Percentiles rank a stretch among this genome's conserved stretches.
phyloP scores from a whole-genome alignment of 2,888 invertebrate genomes.

The Drosophila villosipedis region DNA sequence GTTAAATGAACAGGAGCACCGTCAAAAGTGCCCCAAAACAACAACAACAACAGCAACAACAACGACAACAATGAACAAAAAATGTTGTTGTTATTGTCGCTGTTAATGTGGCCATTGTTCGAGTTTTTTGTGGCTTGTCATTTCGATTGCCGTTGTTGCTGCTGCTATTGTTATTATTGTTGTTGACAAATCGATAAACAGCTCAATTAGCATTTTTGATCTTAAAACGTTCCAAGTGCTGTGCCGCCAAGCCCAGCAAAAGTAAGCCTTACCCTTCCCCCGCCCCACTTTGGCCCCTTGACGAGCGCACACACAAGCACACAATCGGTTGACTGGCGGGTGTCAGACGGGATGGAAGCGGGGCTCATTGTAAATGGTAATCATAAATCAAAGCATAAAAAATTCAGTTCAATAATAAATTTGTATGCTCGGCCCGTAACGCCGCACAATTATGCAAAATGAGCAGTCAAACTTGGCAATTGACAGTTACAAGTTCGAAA shows the following conservation, averaged over 20 bases:
- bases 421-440: constrained; percentile 68
- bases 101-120: constrained; percentile 69
- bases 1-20: constrained; percentile 49
- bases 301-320: background rate
- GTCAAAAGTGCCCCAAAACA: constrained; percentile 34
- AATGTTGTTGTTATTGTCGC: constrained; percentile 35
- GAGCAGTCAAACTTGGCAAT: constrained; percentile 74
- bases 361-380: constrained; percentile 42
- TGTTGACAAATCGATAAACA: constrained; percentile 81
- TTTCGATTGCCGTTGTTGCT: constrained; percentile 32
- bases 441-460: constrained; percentile 69
- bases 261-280: background rate
- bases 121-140: constrained; percentile 45
- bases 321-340: constrained; percentile 15
- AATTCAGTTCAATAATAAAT: constrained; percentile 75
- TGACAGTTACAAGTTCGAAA: constrained; percentile 62
- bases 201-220: constrained; percentile 79
- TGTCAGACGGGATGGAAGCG: background rate
- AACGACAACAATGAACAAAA: constrained; percentile 47
- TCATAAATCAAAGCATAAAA: constrained; percentile 79
- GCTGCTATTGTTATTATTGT: constrained; percentile 30
- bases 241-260: constrained; percentile 44
- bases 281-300: background rate
- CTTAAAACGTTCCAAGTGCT: constrained; percentile 56
- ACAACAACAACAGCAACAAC: constrained; percentile 12